Conservation (phyloP, 2,113 vertebrate genomes). For the Lepus timidus region DNA sequence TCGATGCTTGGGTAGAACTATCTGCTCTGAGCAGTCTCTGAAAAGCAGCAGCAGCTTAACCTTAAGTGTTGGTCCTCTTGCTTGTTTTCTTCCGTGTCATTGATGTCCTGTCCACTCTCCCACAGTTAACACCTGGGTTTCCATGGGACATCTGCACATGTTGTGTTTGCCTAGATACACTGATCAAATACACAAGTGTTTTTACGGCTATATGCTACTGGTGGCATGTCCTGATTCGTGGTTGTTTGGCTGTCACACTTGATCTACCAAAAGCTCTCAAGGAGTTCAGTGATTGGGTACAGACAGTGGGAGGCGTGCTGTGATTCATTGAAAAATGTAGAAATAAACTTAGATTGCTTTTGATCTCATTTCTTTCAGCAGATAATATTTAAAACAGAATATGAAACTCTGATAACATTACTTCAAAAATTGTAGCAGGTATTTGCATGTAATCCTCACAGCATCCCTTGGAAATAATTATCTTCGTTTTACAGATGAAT, state of each 20-base stretch:
- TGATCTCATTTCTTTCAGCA: constrained; percentile 41
- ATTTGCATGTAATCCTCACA: not conserved
- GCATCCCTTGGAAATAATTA: not conserved
- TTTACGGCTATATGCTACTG: not conserved
- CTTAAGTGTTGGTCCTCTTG: not conserved
- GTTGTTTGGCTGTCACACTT: not conserved
- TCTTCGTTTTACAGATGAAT: constrained; percentile 22
- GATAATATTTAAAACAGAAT: not conserved
- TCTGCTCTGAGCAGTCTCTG: constrained; percentile 14
- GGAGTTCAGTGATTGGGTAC: not conserved
- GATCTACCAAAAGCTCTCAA: not conserved
- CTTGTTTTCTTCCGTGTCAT: constrained; percentile 3
- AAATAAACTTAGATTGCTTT: constrained; percentile 2
- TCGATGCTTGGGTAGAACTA: not conserved
- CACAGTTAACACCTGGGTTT: not conserved
- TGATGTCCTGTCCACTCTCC: not conserved
- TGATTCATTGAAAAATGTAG: not conserved
- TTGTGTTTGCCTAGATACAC: not conserved
- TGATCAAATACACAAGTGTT: not conserved
- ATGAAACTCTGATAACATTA: constrained; percentile 7
- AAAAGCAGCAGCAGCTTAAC: constrained; percentile 9
- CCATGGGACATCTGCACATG: not conserved
- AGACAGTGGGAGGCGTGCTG: not conserved
- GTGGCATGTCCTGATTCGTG: not conserved
- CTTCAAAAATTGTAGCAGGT: not conserved